phyloP scores from a whole-genome alignment of 1,140 invertebrate species.

The Hypothenemus hampei region DNA sequence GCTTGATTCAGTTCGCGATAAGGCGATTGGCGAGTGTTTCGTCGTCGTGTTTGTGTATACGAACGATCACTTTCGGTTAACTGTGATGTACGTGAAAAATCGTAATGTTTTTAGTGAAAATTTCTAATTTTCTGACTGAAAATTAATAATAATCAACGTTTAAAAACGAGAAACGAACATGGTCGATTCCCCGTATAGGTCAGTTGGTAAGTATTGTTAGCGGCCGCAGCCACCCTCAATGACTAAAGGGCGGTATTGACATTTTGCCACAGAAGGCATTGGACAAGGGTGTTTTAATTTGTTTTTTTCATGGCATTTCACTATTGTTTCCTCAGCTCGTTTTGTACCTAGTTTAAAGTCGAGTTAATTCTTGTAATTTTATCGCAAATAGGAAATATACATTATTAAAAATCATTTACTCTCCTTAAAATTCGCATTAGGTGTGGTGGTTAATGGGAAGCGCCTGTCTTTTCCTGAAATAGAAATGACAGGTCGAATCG shows the following conservation, averaged over 20 bases:
- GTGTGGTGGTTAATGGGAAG: too few species aligned
- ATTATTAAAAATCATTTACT: not conserved
- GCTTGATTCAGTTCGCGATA: too few species aligned
- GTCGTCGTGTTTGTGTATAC: too few species aligned
- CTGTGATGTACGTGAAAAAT: too few species aligned
- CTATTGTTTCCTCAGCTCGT: slow-evolving; percentile 3
- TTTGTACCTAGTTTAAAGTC: not conserved
- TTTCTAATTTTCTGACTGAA: slow-evolving; percentile 35
- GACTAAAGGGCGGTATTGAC: slow-evolving; percentile 36
- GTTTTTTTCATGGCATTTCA: slow-evolving; percentile 7
- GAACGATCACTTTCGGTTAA: too few species aligned
- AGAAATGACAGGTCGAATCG: too few species aligned
- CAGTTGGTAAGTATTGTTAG: slow-evolving; percentile 37
- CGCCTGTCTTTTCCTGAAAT: too few species aligned
- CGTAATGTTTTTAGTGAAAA: slow-evolving; percentile 13
- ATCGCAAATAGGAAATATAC: not conserved
- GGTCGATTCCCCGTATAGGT: slow-evolving; percentile 40
- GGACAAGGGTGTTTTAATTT: too few species aligned
- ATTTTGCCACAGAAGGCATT: slow-evolving; percentile 30
- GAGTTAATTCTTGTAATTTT: not conserved
- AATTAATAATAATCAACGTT: slow-evolving; percentile 26
- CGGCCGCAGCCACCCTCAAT: slow-evolving; percentile 27
- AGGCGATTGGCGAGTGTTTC: too few species aligned
- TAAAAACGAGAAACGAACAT: slow-evolving; percentile 24
- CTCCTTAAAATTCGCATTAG: not conserved